A percentile compares a stretch with the other conserved stretches of the same genome.
phyloP scores from a whole-genome alignment of 2,888 invertebrate species.

The Tenthredo notha region DNA sequence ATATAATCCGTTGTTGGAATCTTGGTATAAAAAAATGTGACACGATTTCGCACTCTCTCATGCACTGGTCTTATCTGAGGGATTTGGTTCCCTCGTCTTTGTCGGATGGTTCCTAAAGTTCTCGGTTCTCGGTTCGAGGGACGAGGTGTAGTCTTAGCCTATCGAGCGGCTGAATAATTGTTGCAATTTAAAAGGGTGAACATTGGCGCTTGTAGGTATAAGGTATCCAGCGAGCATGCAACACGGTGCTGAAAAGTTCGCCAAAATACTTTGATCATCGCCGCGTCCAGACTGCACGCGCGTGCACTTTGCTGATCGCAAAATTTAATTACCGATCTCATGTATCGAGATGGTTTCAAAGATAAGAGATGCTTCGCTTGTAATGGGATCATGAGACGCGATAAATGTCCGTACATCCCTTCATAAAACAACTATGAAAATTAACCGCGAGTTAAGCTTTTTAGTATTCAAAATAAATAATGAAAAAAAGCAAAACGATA shows the following conservation, averaged over 20 bases:
- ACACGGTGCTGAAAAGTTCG: not conserved
- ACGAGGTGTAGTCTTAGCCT: not conserved
- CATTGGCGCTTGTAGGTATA: slow-evolving; percentile 19
- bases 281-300: slow-evolving; percentile 29
- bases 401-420: slow-evolving; percentile 38
- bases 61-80: slow-evolving; percentile 25
- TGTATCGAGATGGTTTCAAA: slow-evolving; percentile 54
- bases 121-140: not conserved
- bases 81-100: slow-evolving; percentile 1
- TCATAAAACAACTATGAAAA: slow-evolving; percentile 38
- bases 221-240: slow-evolving; percentile 7
- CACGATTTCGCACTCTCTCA: slow-evolving; percentile 46
- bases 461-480: not conserved
- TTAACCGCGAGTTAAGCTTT: slow-evolving; percentile 15
- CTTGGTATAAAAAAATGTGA: slow-evolving; percentile 25
- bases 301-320: slow-evolving; percentile 38
- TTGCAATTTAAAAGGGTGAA: slow-evolving; percentile 41
- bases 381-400: slow-evolving; percentile 51
- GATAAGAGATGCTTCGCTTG: slow-evolving; percentile 54
- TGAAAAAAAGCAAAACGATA: not conserved
- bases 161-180: slow-evolving; percentile 37
- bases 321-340: slow-evolving; percentile 57
- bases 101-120: not conserved
- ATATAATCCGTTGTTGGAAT: slow-evolving; percentile 1
- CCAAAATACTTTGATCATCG: slow-evolving; percentile 35